Base-by-base conservation (phyloP, 2,113 vertebrate genomes). In the Parus major region DNA sequence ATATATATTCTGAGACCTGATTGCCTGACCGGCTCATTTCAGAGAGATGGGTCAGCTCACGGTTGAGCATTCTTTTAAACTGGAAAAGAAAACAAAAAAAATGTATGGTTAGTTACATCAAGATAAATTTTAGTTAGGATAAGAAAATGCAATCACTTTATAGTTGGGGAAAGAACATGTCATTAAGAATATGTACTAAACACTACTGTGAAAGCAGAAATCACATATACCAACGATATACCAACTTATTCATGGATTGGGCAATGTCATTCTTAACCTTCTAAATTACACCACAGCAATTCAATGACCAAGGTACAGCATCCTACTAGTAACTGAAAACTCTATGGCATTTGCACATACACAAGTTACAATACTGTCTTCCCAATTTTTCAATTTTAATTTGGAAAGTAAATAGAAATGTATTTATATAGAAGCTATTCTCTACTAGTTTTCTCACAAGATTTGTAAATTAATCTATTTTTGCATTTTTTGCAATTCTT, bases 1-100 rank as follows among this genome's bases (percentile, higher is more conserved):
- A 99, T 96, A 99, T 99, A 97, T 98, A 99, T 97, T 99, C 99
- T 9, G 99, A 99, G 94, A 99, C 99, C 96, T 99, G 99, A 97
- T 99, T 99, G 96, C 99, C 99, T 88, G 99, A 99, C 49, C 99
- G 98, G 97, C 99, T 99, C 99, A 99, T 99, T 98, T 99, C 99
- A 72, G 99, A 99, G 55, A 99, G 98, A 95, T 99, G 99, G 84
- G 98, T 99, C 77, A 99, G 98, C 96, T 99, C 99, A 92, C 99
- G 98, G 96, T 99, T 99, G 88, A 99, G 98, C 99, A 99, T 99
- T 97, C 99, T 99, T 97, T 99, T 99, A 97, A 99, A 99, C 99
- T 99, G 97, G 52, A 98, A 98, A 97, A 92, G 33, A 87, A 93
- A 95, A 72, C 6, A 66, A 86, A 64, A 73, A 69, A 7, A 39